Evolutionary conservation across 2,888 invertebrate genomes (phyloP), one percentile per base, ranked within the genome.

Genomic region (Entomobrya multifasciata): DNA sequence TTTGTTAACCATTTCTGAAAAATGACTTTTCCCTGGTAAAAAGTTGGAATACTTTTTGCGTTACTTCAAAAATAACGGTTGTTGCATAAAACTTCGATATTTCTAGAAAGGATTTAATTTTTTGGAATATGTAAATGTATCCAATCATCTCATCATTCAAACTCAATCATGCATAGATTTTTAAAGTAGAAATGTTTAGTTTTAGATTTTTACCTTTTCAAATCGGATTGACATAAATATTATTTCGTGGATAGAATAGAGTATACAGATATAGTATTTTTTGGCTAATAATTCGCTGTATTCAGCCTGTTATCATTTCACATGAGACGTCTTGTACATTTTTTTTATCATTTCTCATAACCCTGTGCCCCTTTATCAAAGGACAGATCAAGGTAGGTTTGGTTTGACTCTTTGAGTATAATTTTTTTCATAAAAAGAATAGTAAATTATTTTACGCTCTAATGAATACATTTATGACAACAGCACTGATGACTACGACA

Each of bases 211-310:
- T 52, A 8, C 15, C 52, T 52, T 52, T 52, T 17, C 6, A n/a
- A 8, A 17, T 52, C 6, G 20, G 17, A 17, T 52, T 52, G 52
- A n/a, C 57, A 25, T 57, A 11, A n/a, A 57, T 20, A 22, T 20
- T 57, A 20, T 22, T 5, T 55, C 4, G 36, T 8, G 8, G 4
- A 36, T 36, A 67, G 13, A 67, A 11, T 20, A 17, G 11, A 44
- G 15, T 20, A 20, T 20, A 10, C n/a, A 20, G 47, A 11, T 27
- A 74, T 30, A 57, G n/a, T 65, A 30, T 25, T 27, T 72, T 85
- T 79, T 86, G 72, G 78, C 85, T 86, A 85, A 74, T 86, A 86
- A 86, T 86, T 86, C 85, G 85, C 78, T 78, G 85, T 79, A 13
- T 27, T 86, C 85, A 86, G 85, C 85, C 85, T 86, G 84, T 85